Conservation (phyloP, 2,797 vertebrate genomes). For the Spinus olivaceus region DNA sequence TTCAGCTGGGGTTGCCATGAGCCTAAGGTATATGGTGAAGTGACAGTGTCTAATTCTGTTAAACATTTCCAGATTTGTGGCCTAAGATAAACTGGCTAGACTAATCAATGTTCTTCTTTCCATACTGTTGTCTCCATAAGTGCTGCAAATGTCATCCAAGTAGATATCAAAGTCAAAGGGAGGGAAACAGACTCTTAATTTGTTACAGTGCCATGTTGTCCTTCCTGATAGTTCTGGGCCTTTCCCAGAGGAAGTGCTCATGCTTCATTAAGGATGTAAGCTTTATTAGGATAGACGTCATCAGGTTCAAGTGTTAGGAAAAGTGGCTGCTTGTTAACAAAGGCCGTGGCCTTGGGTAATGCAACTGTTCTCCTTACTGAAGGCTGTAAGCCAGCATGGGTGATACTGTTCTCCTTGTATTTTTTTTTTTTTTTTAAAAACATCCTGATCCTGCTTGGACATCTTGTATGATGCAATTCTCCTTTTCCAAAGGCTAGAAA, state of each 20-base stretch:
- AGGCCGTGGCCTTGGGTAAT: background rate
- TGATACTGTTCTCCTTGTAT: background rate
- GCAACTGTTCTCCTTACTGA: background rate
- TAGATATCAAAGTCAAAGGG: slow-evolving; percentile 52
- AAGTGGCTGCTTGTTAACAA: slow-evolving; percentile 16
- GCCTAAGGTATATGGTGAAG: background rate
- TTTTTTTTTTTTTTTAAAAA: background rate
- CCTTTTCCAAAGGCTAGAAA: background rate
- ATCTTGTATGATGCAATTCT: background rate
- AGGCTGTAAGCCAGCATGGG: background rate
- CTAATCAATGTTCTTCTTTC: background rate
- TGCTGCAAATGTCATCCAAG: slow-evolving; percentile 52
- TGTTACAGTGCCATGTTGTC: slow-evolving; percentile 35
- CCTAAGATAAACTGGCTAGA: background rate
- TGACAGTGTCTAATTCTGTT: background rate
- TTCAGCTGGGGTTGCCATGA: background rate
- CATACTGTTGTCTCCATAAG: background rate
- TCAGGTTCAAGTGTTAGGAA: slow-evolving; percentile 52
- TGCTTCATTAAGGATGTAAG: slow-evolving; percentile 57
- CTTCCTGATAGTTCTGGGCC: slow-evolving; percentile 42
- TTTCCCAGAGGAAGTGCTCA: slow-evolving; percentile 57
- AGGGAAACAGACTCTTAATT: slow-evolving; percentile 51
- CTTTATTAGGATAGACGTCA: slow-evolving; percentile 54
- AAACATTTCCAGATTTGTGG: slow-evolving; percentile 10
- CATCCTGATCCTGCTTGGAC: background rate